Evolutionary conservation across 2,888 invertebrate genomes (phyloP).

Genomic region (Deilephila porcellus): DNA sequence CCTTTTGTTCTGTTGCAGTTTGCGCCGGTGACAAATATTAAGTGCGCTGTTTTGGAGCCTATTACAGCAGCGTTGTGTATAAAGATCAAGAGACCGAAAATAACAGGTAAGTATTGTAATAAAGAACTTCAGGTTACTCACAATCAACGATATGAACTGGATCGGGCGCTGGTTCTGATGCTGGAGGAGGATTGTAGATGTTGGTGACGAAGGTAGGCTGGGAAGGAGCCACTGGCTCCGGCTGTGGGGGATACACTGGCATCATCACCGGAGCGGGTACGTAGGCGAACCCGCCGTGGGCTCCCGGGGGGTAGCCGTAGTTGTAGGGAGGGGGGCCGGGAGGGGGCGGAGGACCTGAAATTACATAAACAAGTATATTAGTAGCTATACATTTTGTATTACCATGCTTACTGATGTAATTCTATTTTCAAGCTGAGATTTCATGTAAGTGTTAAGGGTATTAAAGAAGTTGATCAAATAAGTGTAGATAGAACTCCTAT

Average conservation of each 20-base stretch:
- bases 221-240: conserved; percentile 43
- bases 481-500: no score
- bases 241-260: conserved; percentile 64
- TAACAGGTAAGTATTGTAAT: not conserved
- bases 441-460: no score
- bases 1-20: no score
- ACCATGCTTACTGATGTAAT: no score
- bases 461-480: no score
- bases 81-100: no score
- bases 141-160: conserved; percentile 27
- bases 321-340: conserved; percentile 41
- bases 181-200: conserved; percentile 58
- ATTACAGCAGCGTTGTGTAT: no score
- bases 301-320: conserved; percentile 48
- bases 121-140: not conserved
- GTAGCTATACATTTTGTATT: no score
- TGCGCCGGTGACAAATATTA: no score
- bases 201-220: conserved; percentile 69
- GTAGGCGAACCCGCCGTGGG: conserved; percentile 56
- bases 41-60: no score
- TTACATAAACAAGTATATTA: not conserved
- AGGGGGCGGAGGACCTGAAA: conserved; percentile 59
- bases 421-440: no score
- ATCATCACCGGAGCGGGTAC: conserved; percentile 72
- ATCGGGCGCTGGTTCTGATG: conserved; percentile 36